Base-by-base conservation (phyloP, 1,140 invertebrate genomes). In the Melanaphis sacchari region DNA sequence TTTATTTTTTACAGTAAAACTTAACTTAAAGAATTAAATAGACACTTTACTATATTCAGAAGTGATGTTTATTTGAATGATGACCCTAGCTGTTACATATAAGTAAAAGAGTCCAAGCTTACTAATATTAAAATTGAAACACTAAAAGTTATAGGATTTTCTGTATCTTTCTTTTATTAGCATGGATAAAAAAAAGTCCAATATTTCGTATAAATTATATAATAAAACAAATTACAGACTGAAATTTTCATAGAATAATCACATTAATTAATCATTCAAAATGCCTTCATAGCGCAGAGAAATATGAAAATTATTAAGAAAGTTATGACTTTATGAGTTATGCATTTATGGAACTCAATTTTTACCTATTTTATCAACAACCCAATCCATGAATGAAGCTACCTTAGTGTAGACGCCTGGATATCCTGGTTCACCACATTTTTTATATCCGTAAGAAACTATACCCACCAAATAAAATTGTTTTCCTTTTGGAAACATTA, bases 321-420 rank as follows among this genome's bases (percentile, higher is more conserved):
- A 76, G 0, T 6, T 76, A 6, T 76, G 11, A 76, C 11, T 76
- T n/a, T 76, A 6, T 66, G 11, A 66, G 3, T n/a, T 18, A n/a
- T 66, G 59, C 15, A 31, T 66, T n/a, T 66, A 66, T 9, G 59
- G 4, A 66, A n/a, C 59, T 88, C 36, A 90, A 94, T 54, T 54
- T 22, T 26, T 8, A 11, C 31, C 24, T 59, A 59, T 22, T 52
- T 97, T 97, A 94, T 97, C 96, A 94, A 95, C 95, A 93, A 98
- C 98, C 97, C 97, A 98, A 94, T 96, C 95, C 3, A 97, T 95
- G 95, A 97, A 98, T 94, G 96, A 96, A 9, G 97, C 97, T 15
- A 98, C 96, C 85, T 97, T 96, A 0, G 97, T 97, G 95, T 98
- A 98, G 0, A 98, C 97, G 0, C 98, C 97, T 0, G 97, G 97